Evolutionary conservation across 2,888 invertebrate genomes (phyloP).

Genomic region (Rapana venosa): DNA sequence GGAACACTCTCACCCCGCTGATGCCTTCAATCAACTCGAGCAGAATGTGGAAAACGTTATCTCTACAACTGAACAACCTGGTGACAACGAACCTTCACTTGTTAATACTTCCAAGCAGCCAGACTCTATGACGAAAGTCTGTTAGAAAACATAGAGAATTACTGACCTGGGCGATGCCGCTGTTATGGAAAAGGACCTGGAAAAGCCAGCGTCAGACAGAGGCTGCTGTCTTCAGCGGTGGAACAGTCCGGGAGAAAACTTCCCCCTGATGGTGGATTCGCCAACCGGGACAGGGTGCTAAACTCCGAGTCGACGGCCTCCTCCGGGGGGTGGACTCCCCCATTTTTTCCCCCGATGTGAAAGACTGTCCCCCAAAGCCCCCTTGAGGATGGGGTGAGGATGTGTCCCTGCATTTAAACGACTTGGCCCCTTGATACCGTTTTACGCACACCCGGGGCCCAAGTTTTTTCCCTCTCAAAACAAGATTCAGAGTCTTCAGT

Average conservation of each 20-base stretch:
- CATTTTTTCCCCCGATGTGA: no score
- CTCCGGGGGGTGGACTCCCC: no score
- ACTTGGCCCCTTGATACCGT: background rate
- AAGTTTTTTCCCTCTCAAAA: background rate
- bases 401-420: background rate
- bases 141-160: background rate
- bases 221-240: background rate
- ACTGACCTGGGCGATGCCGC: background rate
- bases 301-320: no score
- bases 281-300: background rate
- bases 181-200: background rate
- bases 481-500: background rate
- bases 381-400: background rate
- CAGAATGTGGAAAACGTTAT: background rate
- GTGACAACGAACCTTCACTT: no score
- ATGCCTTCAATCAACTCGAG: background rate
- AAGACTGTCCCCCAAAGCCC: no score
- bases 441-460: no score
- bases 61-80: no score
- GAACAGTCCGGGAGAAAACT: background rate
- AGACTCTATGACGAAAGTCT: no score
- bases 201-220: background rate
- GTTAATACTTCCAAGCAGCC: no score
- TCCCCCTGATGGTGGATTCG: background rate
- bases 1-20: background rate